A percentile compares a stretch with the other conserved stretches of the same genome.
phyloP scores from a whole-genome alignment of 2,797 vertebrate genomes.

The Hoplostethus atlanticus region DNA sequence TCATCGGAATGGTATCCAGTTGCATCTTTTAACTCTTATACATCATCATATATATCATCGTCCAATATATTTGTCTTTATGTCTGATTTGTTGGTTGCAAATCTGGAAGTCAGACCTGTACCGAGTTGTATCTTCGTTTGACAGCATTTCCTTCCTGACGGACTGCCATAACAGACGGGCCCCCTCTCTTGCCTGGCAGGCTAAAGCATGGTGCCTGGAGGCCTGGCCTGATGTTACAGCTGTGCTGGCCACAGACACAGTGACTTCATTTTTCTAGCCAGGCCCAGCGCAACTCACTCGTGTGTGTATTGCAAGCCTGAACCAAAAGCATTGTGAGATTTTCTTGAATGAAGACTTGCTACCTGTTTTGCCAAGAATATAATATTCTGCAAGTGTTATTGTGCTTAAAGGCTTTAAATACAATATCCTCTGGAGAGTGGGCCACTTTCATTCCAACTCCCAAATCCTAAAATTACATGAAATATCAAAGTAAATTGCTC shows the following conservation, averaged over 20 bases:
- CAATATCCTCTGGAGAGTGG: background rate
- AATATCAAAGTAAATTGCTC: conserved; percentile 53
- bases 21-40: background rate
- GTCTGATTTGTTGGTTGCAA: background rate
- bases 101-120: conserved; percentile 42
- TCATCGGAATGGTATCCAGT: too few relatives aligned
- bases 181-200: conserved; percentile 52
- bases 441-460: background rate
- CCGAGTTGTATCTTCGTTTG: conserved; percentile 57
- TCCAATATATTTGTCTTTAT: too few relatives aligned
- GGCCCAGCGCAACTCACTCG: conserved; percentile 25
- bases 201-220: conserved; percentile 51
- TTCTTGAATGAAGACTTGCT: background rate
- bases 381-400: conserved; percentile 15
- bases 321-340: conserved; percentile 28
- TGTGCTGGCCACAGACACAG: conserved; percentile 42
- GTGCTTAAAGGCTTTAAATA: conserved; percentile 23
- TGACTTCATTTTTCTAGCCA: conserved; percentile 54
- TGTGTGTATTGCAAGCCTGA: conserved; percentile 55
- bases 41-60: too few relatives aligned
- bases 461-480: conserved; percentile 31
- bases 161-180: conserved; percentile 25
- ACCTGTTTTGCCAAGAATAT: conserved; percentile 11
- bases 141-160: conserved; percentile 47
- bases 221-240: conserved; percentile 53